Evolutionary conservation across 2,888 invertebrate species (phyloP).

Genomic region (Drosophila diplacantha): DNA sequence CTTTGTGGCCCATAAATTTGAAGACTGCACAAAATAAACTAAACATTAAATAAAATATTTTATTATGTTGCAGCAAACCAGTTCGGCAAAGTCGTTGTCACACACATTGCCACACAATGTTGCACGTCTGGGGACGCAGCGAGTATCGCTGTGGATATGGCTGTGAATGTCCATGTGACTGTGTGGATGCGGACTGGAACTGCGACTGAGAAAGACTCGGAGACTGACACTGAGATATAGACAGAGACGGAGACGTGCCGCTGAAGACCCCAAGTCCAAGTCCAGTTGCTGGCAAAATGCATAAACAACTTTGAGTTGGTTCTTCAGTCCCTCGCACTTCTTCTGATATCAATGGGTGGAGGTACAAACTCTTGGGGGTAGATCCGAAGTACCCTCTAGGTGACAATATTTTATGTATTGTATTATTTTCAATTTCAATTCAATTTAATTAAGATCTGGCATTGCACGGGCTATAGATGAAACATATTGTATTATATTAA

Average conservation of each 20-base stretch:
- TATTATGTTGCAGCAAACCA: slow-evolving; percentile 65
- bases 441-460: background rate
- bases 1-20: slow-evolving; percentile 60
- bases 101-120: slow-evolving; percentile 59
- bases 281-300: slow-evolving; percentile 56
- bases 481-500: too few relatives aligned
- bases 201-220: slow-evolving; percentile 11
- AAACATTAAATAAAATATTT: slow-evolving; percentile 74
- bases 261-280: slow-evolving; percentile 30
- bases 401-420: background rate
- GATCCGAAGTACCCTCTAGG: background rate
- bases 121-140: slow-evolving; percentile 42
- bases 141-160: slow-evolving; percentile 6
- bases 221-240: slow-evolving; percentile 35
- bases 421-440: too few relatives aligned
- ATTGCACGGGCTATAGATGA: too few relatives aligned
- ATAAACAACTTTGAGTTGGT: slow-evolving; percentile 63
- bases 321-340: slow-evolving; percentile 55
- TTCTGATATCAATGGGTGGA: slow-evolving; percentile 6
- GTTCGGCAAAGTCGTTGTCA: slow-evolving; percentile 46
- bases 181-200: slow-evolving; percentile 19
- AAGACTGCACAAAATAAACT: slow-evolving; percentile 61
- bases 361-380: background rate
- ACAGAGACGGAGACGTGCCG: slow-evolving; percentile 16
- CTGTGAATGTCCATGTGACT: slow-evolving; percentile 29